Evolutionary conservation across 2,888 invertebrate species (phyloP).

Genomic region (Lasioglossum calceatum): DNA sequence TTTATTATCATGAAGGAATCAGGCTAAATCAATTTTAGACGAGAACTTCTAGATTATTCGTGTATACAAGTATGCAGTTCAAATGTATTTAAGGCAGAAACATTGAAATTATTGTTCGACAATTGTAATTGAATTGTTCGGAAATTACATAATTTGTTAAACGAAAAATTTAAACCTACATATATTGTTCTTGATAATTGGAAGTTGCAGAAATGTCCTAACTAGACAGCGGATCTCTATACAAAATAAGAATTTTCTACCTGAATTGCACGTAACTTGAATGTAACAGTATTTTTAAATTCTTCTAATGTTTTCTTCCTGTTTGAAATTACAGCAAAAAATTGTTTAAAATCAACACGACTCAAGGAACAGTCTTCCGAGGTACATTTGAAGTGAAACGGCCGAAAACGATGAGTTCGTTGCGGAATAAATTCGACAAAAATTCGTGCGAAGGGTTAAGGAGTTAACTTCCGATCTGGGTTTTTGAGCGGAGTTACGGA

Average conservation of each 20-base stretch:
- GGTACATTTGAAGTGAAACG: neutral
- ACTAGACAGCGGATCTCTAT: neutral
- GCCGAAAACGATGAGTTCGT: neutral
- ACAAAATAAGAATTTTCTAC: too few relatives aligned
- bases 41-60: neutral
- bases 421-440: neutral
- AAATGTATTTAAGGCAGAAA: too few relatives aligned
- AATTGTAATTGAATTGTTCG: too few relatives aligned
- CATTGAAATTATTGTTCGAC: too few relatives aligned
- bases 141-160: too few relatives aligned
- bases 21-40: neutral
- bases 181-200: too few relatives aligned
- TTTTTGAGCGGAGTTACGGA: slow-evolving; percentile 23
- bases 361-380: neutral
- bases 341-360: neutral
- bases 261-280: too few relatives aligned
- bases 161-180: too few relatives aligned
- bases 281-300: too few relatives aligned
- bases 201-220: neutral
- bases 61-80: neutral
- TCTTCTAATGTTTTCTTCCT: too few relatives aligned
- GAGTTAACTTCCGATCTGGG: slow-evolving; percentile 40
- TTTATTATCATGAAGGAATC: neutral
- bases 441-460: neutral
- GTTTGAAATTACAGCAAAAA: neutral